Evolutionary conservation across 2,113 vertebrate genomes (phyloP).

Genomic region (Lamprotornis superbus): DNA sequence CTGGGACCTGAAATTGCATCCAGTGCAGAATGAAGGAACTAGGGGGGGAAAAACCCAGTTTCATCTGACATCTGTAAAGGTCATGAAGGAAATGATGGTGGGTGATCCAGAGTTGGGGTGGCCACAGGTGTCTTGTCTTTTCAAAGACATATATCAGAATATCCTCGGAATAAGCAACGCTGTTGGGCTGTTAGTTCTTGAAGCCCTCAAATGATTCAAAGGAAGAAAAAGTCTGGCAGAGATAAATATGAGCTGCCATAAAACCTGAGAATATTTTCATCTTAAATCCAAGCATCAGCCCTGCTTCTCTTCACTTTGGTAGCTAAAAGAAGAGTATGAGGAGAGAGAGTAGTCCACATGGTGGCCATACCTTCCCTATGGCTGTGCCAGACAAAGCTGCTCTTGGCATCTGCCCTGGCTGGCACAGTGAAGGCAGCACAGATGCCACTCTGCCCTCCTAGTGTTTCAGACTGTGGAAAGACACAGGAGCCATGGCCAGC

Average conservation of each 20-base stretch:
- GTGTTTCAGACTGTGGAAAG: neutral
- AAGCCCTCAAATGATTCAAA: neutral
- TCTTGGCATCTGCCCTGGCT: neutral
- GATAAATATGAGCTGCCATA: neutral
- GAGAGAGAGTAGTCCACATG: neutral
- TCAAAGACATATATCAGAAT: neutral
- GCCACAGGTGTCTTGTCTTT: conserved; percentile 18
- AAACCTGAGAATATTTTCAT: neutral
- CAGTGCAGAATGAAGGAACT: conserved; percentile 38
- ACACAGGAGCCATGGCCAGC: neutral
- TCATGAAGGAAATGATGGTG: conserved; percentile 49
- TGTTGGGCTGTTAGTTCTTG: neutral
- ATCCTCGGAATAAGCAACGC: neutral
- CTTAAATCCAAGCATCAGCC: neutral
- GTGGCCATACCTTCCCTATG: neutral
- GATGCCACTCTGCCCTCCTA: neutral
- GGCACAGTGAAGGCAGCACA: fast-evolving
- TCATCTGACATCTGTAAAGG: conserved; percentile 64
- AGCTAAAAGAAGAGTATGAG: neutral
- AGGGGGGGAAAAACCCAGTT: neutral
- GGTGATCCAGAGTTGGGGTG: neutral
- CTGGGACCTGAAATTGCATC: conserved; percentile 56
- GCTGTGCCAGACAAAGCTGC: neutral
- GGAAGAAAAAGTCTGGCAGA: neutral
- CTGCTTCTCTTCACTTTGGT: neutral